Evolutionary conservation across 2,888 invertebrate species (phyloP), one percentile per base, ranked within the genome.

Genomic region (Eupithecia exiguata): DNA sequence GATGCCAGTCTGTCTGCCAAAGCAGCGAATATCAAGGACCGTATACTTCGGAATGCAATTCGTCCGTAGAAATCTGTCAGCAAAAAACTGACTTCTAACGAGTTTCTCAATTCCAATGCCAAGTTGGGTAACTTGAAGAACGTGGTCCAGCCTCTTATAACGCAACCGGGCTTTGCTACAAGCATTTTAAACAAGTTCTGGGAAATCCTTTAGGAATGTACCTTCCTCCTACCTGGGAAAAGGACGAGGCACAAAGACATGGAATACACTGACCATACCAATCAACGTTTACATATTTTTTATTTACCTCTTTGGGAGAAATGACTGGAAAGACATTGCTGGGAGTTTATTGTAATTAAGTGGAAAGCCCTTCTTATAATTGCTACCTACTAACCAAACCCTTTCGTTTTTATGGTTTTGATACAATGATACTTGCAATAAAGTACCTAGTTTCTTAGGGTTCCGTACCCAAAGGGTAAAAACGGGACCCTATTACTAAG

Each of bases 71-170:
- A 92, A 92, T 90, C 91, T 88, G 85, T 83, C 81, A 73, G 84
- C 84, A 92, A 92, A 30, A 91, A 92, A 91, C 86, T 82, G 79
- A 85, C 86, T 86, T 88, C 88, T 88, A 91, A 91, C 90, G 83
- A 91, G 92, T 92, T 92, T 92, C 91, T 90, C 91, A 90, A 89
- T 89, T 86, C 88, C 88, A 86, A 84, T 84, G 81, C 91, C 92
- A 86, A 87, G 86, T 91, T 89, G 84, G 88, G 89, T 81, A 88
- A 86, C 84, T 75, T 71, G 81, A 77, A 83, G 86, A 86, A 82
- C 85, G 85, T 84, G 84, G 81, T 77, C 85, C 80, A 83, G 84
- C 81, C 85, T 78, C 81, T 75, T 65, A 61, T 68, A 77, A 74
- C 74, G 73, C 70, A 68, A 70, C 70, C 73, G 70, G 70, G 66